Evolutionary conservation across 2,888 invertebrate species (phyloP).

Genomic region (Zele albiditarsus): DNA sequence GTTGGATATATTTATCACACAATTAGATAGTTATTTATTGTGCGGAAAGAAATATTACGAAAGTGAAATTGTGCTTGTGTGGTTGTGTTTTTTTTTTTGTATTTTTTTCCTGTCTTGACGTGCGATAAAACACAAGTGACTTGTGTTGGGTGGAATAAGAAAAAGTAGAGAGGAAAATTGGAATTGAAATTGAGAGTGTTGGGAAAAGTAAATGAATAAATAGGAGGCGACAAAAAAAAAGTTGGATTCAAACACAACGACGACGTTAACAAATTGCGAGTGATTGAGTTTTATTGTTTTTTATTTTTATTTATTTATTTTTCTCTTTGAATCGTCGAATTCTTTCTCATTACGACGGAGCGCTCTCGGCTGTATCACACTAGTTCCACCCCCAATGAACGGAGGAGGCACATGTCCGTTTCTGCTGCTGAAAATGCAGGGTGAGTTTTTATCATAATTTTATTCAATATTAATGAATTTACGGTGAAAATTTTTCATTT

Average conservation of each 20-base stretch:
- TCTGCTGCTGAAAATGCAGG: constrained; percentile 80
- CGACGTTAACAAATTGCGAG: background rate
- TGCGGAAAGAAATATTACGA: background rate
- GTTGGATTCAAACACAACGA: background rate
- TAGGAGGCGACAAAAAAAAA: background rate
- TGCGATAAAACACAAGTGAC: constrained; percentile 3
- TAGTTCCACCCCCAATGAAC: constrained; percentile 77
- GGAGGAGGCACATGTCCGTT: constrained; percentile 80
- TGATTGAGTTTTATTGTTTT: constrained; percentile 14
- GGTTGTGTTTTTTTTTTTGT: background rate
- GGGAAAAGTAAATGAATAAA: constrained; percentile 17
- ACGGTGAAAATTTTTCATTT: no score
- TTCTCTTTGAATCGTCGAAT: background rate
- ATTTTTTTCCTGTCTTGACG: background rate
- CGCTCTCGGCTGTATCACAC: constrained; percentile 74
- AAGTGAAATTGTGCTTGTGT: constrained; percentile 9
- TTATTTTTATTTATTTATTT: constrained; percentile 19
- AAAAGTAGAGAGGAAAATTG: no score
- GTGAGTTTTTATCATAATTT: constrained; percentile 67
- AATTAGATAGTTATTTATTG: constrained; percentile 13
- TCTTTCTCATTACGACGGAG: constrained; percentile 74
- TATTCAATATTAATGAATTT: constrained; percentile 10
- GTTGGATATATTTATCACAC: background rate
- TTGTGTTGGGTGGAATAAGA: background rate
- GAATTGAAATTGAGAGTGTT: background rate